A percentile compares a stretch with the other conserved stretches of the same genome.
phyloP scores from a whole-genome alignment of 2,888 invertebrate genomes.

The Machimus rusticus region DNA sequence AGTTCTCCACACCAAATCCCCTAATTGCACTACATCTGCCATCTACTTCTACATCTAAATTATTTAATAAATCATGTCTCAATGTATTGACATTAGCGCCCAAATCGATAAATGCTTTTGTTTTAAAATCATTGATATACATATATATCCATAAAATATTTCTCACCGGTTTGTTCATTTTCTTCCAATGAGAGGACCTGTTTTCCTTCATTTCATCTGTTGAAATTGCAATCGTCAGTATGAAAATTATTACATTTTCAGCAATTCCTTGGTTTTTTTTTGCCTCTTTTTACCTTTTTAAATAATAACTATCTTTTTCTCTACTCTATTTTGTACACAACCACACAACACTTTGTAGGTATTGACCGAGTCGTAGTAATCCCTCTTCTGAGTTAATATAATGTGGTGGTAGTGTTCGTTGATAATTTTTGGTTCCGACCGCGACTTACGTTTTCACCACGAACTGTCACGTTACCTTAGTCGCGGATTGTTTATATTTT shows the following conservation, averaged over 20 bases:
- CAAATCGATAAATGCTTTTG: slow-evolving; percentile 39
- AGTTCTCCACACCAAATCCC: slow-evolving; percentile 5
- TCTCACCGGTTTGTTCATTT: neutral
- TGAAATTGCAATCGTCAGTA: neutral
- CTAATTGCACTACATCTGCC: neutral
- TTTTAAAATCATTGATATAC: slow-evolving; percentile 17
- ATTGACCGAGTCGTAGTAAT: too few species aligned
- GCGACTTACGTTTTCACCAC: too few species aligned
- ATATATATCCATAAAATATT: slow-evolving; percentile 36
- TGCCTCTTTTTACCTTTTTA: too few species aligned
- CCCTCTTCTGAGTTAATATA: too few species aligned
- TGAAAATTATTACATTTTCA: neutral
- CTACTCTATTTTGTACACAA: too few species aligned
- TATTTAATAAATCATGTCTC: neutral
- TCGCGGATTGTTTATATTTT: too few species aligned
- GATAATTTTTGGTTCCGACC: too few species aligned
- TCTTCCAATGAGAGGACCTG: neutral
- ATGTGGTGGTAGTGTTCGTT: too few species aligned
- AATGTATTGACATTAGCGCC: slow-evolving; percentile 23
- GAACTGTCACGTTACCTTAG: too few species aligned
- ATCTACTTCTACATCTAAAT: neutral
- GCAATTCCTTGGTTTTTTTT: neutral
- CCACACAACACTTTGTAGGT: too few species aligned
- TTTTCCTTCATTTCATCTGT: neutral
- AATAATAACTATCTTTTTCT: too few species aligned